A percentile compares a stretch with the other conserved stretches of the same genome.
These are phyloP conservation scores for Ceyx margarethae DNA, from an alignment of 2,113 vertebrate species.

Conservation along the genomic window DNA sequence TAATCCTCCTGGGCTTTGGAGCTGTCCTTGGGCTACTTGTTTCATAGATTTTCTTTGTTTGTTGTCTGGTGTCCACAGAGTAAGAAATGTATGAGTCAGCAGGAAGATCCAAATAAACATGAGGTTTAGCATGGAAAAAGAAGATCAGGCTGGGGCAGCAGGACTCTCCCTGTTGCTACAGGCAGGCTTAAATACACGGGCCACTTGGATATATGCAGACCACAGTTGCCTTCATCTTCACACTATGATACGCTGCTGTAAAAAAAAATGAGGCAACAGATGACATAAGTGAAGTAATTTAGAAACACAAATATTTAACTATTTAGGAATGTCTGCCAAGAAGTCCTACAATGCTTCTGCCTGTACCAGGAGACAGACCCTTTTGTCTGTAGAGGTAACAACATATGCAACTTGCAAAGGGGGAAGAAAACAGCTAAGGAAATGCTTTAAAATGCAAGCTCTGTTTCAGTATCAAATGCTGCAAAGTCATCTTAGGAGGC, in stretches of 20 bases:
- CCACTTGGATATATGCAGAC: neutral
- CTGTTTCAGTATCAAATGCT: neutral
- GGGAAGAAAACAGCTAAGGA: neutral
- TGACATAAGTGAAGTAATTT: neutral
- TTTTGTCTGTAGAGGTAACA: neutral
- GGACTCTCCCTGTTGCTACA: neutral
- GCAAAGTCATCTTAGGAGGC: neutral
- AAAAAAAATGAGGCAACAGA: neutral
- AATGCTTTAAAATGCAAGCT: neutral
- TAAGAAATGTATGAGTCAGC: neutral
- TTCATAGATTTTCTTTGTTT: neutral
- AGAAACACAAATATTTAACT: neutral
- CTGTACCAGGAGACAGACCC: neutral
- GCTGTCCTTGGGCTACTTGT: neutral
- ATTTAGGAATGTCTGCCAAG: neutral
- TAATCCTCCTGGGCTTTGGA: neutral
- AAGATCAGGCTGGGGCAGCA: neutral
- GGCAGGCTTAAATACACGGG: neutral
- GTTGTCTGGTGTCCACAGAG: neutral
- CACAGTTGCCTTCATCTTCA: neutral
- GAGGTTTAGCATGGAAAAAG: neutral
- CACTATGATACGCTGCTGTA: neutral
- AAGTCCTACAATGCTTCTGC: neutral
- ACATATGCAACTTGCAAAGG: neutral
- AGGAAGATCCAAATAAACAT: neutral